A percentile compares a stretch with the other conserved stretches of the same genome.
Conservation (phyloP, 2,113 vertebrate genomes). For the Hippopotamus amphibius region DNA sequence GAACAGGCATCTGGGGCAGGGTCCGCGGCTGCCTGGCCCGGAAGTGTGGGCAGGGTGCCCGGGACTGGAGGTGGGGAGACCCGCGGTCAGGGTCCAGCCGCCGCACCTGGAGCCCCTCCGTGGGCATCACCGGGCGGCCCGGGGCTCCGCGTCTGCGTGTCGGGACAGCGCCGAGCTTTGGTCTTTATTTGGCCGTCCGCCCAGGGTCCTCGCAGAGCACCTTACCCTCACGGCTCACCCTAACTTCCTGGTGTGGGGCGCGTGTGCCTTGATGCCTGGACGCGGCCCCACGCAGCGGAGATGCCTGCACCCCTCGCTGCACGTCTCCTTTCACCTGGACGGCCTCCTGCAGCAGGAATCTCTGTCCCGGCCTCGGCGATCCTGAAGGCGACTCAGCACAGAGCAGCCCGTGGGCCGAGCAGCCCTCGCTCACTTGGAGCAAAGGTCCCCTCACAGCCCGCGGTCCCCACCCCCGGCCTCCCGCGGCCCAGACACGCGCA, state of each 20-base stretch:
- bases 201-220: background rate
- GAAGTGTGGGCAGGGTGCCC: background rate
- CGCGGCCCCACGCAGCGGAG: rapidly evolving
- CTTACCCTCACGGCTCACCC: background rate
- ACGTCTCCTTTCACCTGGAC: background rate
- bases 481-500: rapidly evolving
- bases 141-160: background rate
- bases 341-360: background rate
- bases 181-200: background rate
- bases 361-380: background rate
- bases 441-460: background rate
- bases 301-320: background rate
- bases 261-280: background rate
- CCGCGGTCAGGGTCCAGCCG: background rate
- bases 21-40: background rate
- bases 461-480: background rate
- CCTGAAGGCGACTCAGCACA: background rate
- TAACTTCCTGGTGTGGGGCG: background rate
- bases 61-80: background rate
- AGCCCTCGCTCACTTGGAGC: background rate
- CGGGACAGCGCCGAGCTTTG: background rate
- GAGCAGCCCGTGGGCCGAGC: background rate
- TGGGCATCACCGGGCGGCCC: background rate
- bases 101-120: rapidly evolving
- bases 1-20: background rate